Conservation (phyloP, 1,140 invertebrate genomes). For the Tetranychus urticae region DNA sequence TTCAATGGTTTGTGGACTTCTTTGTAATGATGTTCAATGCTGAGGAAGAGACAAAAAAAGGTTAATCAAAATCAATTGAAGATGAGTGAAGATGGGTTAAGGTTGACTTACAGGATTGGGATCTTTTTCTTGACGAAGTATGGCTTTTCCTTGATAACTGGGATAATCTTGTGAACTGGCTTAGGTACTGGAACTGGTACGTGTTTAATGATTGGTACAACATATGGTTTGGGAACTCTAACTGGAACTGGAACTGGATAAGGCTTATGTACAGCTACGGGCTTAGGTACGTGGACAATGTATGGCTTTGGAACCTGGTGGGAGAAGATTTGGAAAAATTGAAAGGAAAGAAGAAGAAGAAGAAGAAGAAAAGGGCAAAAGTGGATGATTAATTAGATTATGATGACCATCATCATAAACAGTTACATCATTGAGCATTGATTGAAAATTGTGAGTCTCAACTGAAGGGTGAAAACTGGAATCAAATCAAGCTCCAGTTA, state of each 20-base stretch:
- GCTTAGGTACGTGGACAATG: slow-evolving; percentile 11
- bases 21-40: slow-evolving; percentile 11
- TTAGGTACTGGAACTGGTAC: slow-evolving; percentile 13
- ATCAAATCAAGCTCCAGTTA: too few relatives aligned
- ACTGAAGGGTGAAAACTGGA: too few relatives aligned
- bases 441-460: not conserved
- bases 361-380: too few relatives aligned
- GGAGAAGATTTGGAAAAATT: not conserved
- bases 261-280: slow-evolving; percentile 9
- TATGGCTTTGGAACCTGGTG: slow-evolving; percentile 12
- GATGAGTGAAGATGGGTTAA: not conserved
- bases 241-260: slow-evolving; percentile 10
- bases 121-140: slow-evolving; percentile 10
- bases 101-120: slow-evolving; percentile 11
- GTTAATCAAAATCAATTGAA: not conserved
- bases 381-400: not conserved
- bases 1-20: slow-evolving; percentile 10
- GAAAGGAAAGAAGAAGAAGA: too few relatives aligned
- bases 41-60: not conserved
- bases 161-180: slow-evolving; percentile 17
- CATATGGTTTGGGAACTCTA: slow-evolving; percentile 9
- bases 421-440: not conserved
- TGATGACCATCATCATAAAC: not conserved
- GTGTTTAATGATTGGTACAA: slow-evolving; percentile 11
- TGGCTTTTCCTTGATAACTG: slow-evolving; percentile 15